Conservation (phyloP, 2,888 invertebrate genomes). For the Lottia gigantea region DNA sequence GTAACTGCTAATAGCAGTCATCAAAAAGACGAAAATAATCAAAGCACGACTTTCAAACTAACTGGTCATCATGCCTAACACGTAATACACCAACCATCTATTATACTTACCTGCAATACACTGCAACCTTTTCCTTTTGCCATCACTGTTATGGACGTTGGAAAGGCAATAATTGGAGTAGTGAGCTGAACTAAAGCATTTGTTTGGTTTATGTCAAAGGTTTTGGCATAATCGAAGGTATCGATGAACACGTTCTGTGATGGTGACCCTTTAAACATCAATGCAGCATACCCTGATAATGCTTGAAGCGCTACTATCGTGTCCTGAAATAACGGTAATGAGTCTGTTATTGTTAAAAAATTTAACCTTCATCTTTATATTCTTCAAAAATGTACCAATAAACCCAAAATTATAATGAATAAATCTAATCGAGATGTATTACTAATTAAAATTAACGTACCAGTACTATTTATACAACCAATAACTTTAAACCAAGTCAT, state of each 20-base stretch:
- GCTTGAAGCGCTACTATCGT: slow-evolving; percentile 62
- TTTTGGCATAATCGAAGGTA: slow-evolving; percentile 7
- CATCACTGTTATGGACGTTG: slow-evolving; percentile 3
- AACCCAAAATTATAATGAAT: no score
- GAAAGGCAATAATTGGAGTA: slow-evolving; percentile 7
- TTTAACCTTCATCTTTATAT: no score
- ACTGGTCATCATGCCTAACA: no score
- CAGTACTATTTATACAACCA: no score
- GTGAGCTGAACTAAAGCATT: slow-evolving; percentile 22
- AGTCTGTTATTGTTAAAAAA: no score
- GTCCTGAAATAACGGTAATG: slow-evolving; percentile 40
- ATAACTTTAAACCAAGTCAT: no score
- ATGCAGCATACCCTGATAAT: slow-evolving; percentile 45
- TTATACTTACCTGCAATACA: slow-evolving; percentile 13
- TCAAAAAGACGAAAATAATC: no score
- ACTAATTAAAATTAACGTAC: no score
- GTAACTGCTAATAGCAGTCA: no score
- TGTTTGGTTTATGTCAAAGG: slow-evolving; percentile 13
- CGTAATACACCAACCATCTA: neutral
- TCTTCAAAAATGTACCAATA: no score
- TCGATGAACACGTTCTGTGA: neutral
- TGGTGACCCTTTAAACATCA: slow-evolving; percentile 21
- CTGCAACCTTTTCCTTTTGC: slow-evolving; percentile 16
- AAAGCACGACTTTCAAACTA: no score
- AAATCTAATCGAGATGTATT: no score